Evolutionary conservation across 2,113 vertebrate genomes (phyloP).

Genomic region (Symphodus melops): DNA sequence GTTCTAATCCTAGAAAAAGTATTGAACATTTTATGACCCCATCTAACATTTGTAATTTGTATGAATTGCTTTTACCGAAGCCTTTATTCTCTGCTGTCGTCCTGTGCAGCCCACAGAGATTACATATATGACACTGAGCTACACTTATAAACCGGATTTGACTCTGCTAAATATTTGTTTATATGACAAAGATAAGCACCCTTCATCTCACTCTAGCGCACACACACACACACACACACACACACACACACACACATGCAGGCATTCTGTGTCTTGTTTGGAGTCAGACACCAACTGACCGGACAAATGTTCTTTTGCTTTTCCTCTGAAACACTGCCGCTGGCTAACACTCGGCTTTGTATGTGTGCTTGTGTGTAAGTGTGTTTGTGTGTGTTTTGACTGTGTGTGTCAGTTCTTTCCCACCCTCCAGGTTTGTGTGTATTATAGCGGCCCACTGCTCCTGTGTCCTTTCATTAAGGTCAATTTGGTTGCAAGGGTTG

Average conservation of each 20-base stretch:
- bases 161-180: slow-evolving; percentile 31
- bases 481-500: slow-evolving; percentile 58
- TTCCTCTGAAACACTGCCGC: slow-evolving; percentile 58
- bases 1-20: background rate
- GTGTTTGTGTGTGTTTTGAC: slow-evolving; percentile 29
- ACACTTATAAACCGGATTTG: slow-evolving; percentile 8
- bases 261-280: slow-evolving; percentile 23
- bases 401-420: slow-evolving; percentile 5
- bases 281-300: slow-evolving; percentile 63
- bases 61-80: background rate
- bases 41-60: background rate
- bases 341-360: slow-evolving; percentile 32
- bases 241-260: background rate
- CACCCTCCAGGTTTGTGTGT: slow-evolving; percentile 61
- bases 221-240: too few relatives aligned
- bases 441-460: slow-evolving; percentile 56
- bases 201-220: slow-evolving; percentile 8
- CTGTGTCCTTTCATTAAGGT: slow-evolving; percentile 73
- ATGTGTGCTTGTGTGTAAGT: slow-evolving; percentile 39
- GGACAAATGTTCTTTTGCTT: slow-evolving; percentile 68
- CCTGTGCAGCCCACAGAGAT: background rate
- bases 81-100: background rate
- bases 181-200: slow-evolving; percentile 8
- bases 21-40: too few relatives aligned
- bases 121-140: background rate